phyloP scores from a whole-genome alignment of 1,140 invertebrate genomes.

The Aphis gossypii region DNA sequence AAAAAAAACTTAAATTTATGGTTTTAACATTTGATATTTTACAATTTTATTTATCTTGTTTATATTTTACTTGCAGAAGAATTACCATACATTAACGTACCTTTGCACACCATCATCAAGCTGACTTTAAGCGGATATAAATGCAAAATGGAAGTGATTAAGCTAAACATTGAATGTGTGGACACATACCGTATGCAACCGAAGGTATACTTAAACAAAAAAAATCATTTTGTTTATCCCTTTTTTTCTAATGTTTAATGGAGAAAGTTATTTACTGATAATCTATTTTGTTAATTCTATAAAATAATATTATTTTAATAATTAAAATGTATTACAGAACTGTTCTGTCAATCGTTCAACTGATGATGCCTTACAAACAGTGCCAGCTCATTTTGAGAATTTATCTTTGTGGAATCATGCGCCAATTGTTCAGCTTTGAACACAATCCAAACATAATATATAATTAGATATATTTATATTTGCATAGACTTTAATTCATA shows the following conservation, averaged over 20 bases:
- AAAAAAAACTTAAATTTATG: neutral
- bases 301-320: neutral
- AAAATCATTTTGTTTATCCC: neutral
- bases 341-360: slow-evolving; percentile 71
- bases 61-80: slow-evolving; percentile 70
- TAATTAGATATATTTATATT: slow-evolving; percentile 1
- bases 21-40: neutral
- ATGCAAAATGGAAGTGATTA: slow-evolving; percentile 81
- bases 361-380: slow-evolving; percentile 73
- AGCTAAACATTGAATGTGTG: slow-evolving; percentile 83
- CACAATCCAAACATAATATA: slow-evolving; percentile 33
- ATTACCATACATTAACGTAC: slow-evolving; percentile 89
- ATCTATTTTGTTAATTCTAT: neutral
- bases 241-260: neutral
- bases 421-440: slow-evolving; percentile 43
- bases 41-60: neutral
- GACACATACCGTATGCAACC: slow-evolving; percentile 81
- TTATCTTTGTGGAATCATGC: slow-evolving; percentile 58
- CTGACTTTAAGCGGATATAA: slow-evolving; percentile 82
- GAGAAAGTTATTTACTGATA: neutral
- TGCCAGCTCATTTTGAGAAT: slow-evolving; percentile 76
- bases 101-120: slow-evolving; percentile 89
- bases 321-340: slow-evolving; percentile 66
- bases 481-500: neutral
- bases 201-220: slow-evolving; percentile 63